Conservation (phyloP, 2,113 vertebrate genomes). For the Brachypodius melanocephalos region DNA sequence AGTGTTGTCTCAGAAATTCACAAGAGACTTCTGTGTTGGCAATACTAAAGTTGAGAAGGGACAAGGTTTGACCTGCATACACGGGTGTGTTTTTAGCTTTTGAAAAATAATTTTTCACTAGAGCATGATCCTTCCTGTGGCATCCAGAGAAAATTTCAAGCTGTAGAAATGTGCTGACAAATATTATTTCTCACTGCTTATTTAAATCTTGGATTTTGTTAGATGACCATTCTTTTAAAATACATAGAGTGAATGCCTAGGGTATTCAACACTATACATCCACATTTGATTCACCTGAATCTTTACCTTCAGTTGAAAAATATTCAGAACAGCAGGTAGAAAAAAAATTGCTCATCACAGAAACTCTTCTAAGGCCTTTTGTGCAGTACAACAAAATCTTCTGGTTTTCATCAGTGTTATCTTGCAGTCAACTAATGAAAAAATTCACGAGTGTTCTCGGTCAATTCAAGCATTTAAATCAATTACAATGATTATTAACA, state of each 20-base stretch:
- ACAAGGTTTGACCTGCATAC: neutral
- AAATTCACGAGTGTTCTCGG: neutral
- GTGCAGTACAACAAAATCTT: neutral
- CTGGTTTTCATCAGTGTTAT: neutral
- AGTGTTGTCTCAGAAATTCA: neutral
- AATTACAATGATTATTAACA: neutral
- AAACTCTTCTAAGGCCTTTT: neutral
- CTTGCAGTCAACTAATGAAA: neutral
- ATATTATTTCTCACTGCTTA: neutral
- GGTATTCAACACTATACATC: neutral
- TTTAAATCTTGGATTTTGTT: neutral
- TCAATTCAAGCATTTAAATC: conserved; percentile 5
- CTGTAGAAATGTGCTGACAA: neutral
- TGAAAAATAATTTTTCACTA: neutral
- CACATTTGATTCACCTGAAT: neutral
- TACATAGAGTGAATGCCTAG: neutral
- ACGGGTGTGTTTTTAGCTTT: neutral
- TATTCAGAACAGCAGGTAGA: neutral
- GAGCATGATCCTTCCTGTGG: neutral
- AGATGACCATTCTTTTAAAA: neutral
- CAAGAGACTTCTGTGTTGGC: neutral
- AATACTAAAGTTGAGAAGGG: neutral
- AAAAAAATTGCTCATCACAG: neutral
- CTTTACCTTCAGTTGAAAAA: neutral
- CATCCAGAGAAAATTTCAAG: neutral